A percentile compares a stretch with the other conserved stretches of the same genome.
Conservation (phyloP, 2,113 vertebrate species). For the Peromyscus leucopus region DNA sequence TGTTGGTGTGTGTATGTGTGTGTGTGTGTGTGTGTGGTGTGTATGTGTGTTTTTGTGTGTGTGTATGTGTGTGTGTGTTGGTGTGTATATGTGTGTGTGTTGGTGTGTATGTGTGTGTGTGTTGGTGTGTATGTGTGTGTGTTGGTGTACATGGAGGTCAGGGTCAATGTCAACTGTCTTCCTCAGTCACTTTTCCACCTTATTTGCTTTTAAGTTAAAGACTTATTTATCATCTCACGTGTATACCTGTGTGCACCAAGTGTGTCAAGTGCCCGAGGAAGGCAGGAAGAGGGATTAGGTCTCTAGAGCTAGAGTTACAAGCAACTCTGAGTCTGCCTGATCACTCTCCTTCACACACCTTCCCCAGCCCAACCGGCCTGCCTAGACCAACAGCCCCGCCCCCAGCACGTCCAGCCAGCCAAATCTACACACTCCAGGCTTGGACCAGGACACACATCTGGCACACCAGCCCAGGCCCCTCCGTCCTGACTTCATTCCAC, state of each 20-base stretch:
- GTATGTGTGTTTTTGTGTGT: no score
- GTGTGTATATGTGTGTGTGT: no score
- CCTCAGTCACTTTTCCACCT: background rate
- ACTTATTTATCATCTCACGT: background rate
- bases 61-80: no score
- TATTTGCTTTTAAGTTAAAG: background rate
- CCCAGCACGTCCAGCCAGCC: background rate
- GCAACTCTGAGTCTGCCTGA: background rate
- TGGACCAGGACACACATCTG: background rate
- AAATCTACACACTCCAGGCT: background rate
- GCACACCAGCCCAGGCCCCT: background rate
- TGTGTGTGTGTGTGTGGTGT: no score
- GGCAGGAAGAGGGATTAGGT: background rate
- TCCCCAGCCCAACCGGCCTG: background rate
- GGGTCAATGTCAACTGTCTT: background rate
- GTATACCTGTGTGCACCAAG: background rate
- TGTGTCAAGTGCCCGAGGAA: background rate
- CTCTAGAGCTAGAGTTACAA: background rate
- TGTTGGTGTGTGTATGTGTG: no score
- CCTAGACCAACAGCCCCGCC: background rate
- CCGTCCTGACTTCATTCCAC: background rate
- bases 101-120: no score
- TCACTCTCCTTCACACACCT: background rate
- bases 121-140: background rate
- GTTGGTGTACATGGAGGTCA: background rate